These are phyloP conservation scores for Carabus problematicus DNA, from an alignment of 2,888 invertebrate species.

Conservation along the genomic window DNA sequence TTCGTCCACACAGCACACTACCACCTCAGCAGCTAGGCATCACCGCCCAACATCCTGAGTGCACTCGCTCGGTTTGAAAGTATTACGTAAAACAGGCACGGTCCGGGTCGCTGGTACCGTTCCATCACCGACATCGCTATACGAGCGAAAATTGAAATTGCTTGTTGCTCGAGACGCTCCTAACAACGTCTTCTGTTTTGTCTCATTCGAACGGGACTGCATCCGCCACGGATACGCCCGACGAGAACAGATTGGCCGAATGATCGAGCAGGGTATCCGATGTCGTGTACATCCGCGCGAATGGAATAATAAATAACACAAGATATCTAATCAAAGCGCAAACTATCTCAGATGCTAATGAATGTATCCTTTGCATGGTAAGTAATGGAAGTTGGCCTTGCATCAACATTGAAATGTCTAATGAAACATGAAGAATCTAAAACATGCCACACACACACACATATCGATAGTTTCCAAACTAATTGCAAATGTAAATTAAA, in stretches of 20 bases:
- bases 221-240: background rate
- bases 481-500: too few species aligned
- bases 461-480: too few species aligned
- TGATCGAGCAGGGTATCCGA: slow-evolving; percentile 12
- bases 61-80: slow-evolving; percentile 27
- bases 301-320: slow-evolving; percentile 16
- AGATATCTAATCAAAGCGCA: slow-evolving; percentile 18
- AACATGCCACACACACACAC: too few species aligned
- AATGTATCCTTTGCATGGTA: slow-evolving; percentile 3
- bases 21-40: too few species aligned
- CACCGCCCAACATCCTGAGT: too few species aligned
- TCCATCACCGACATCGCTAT: slow-evolving; percentile 12
- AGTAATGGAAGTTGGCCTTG: background rate
- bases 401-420: background rate
- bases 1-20: slow-evolving; percentile 1
- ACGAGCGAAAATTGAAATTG: slow-evolving; percentile 12
- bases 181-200: slow-evolving; percentile 17
- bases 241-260: slow-evolving; percentile 21
- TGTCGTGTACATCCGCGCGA: slow-evolving; percentile 7
- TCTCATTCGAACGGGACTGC: too few species aligned
- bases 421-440: too few species aligned
- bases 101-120: slow-evolving; percentile 7
- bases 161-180: slow-evolving; percentile 8
- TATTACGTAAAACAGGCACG: slow-evolving; percentile 39
- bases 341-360: slow-evolving; percentile 9